phyloP scores from a whole-genome alignment of 2,888 invertebrate genomes.

The Eurytoma californica region DNA sequence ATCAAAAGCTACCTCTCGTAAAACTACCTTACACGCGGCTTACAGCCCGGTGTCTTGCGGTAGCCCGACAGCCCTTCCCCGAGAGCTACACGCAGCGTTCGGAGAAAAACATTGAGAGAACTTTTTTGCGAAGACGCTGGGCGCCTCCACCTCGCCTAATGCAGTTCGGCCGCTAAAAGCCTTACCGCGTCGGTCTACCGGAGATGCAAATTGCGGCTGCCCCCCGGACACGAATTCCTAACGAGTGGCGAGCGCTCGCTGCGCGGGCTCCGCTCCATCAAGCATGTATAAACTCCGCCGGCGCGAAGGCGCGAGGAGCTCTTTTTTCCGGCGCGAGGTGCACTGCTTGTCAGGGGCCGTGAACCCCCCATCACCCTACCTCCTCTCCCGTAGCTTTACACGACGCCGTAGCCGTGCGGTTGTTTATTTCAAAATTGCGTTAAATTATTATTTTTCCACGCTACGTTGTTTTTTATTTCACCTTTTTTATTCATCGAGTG shows the following conservation, averaged over 20 bases:
- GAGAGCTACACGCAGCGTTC: constrained; percentile 18
- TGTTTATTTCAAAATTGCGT: too few relatives aligned
- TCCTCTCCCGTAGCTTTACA: too few relatives aligned
- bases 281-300: constrained; percentile 32
- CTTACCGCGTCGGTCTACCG: constrained; percentile 47
- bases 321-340: constrained; percentile 48
- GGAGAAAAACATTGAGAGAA: constrained; percentile 43
- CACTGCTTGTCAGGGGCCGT: constrained; percentile 9
- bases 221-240: constrained; percentile 55
- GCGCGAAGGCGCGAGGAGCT: constrained; percentile 52
- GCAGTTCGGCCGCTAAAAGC: constrained; percentile 56
- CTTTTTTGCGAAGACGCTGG: constrained; percentile 41
- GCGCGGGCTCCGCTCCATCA: neutral
- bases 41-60: constrained; percentile 17
- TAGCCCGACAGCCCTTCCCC: constrained; percentile 16
- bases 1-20: too few relatives aligned
- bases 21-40: too few relatives aligned
- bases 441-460: too few relatives aligned
- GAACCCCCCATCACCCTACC: neutral
- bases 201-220: constrained; percentile 56
- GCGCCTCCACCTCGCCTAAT: constrained; percentile 45
- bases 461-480: too few relatives aligned
- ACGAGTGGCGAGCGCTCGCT: constrained; percentile 33
- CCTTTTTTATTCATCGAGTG: too few relatives aligned
- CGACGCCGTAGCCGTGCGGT: too few relatives aligned